Conservation (phyloP, 1,140 invertebrate genomes). For the Phymastichus coffea region DNA sequence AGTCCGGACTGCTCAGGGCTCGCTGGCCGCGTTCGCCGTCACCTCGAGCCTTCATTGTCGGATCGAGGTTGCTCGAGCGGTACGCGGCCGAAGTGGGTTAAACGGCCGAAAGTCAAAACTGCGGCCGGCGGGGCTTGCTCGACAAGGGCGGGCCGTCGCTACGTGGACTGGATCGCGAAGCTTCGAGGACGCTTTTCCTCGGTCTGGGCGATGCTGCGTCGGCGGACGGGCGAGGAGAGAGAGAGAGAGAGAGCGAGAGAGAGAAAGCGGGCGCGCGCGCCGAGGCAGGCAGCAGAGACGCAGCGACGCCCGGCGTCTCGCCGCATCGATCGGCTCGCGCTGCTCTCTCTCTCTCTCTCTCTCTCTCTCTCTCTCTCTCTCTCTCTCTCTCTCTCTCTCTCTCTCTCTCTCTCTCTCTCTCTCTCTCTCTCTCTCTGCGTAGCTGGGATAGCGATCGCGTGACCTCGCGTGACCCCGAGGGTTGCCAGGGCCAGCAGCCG, state of each 20-base stretch:
- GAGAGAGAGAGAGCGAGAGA: not conserved
- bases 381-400: not conserved
- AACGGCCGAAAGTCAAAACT: too few species aligned
- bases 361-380: not conserved
- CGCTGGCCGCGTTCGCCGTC: too few species aligned
- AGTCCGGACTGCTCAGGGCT: too few species aligned
- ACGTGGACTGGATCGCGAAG: too few species aligned
- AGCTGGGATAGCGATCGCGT: slow-evolving; percentile 46
- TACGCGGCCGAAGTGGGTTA: too few species aligned
- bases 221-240: not conserved
- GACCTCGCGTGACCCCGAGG: slow-evolving; percentile 55
- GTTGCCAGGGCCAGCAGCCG: slow-evolving; percentile 42
- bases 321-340: slow-evolving; percentile 52
- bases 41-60: too few species aligned
- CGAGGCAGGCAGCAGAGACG: slow-evolving; percentile 25
- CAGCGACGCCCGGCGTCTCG: slow-evolving; percentile 56
- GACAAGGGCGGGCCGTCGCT: too few species aligned
- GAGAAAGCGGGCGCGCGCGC: not conserved
- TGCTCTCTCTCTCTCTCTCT: not conserved
- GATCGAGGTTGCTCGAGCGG: too few species aligned
- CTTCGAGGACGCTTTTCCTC: too few species aligned
- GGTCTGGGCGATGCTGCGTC: too few species aligned
- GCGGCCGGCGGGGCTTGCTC: too few species aligned
- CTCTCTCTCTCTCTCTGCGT: not conserved
- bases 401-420: not conserved